Percentiles rank a stretch among this genome's conserved stretches.
Conservation (phyloP, 2,888 invertebrate genomes). For the Leptogaster cylindrica region DNA sequence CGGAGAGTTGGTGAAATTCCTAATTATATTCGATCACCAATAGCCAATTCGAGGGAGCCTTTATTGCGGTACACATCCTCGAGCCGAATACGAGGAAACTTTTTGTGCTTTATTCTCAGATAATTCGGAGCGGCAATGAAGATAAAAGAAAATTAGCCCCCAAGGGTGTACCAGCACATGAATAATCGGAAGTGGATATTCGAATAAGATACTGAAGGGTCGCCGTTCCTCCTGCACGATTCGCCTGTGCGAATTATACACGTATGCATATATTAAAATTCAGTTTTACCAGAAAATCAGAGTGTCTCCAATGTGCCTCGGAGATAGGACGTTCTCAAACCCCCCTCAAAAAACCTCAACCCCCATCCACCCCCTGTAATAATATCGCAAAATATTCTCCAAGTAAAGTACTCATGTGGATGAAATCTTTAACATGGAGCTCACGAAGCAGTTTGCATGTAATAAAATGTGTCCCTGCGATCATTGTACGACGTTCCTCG, state of each 20-base stretch:
- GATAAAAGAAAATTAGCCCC: conserved; percentile 51
- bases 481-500: conserved; percentile 11
- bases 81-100: conserved; percentile 27
- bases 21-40: conserved; percentile 38
- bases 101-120: conserved; percentile 42
- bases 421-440: conserved; percentile 42
- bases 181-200: conserved; percentile 51
- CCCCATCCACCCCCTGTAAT: conserved; percentile 2
- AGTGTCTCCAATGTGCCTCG: conserved; percentile 24
- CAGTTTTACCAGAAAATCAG: conserved; percentile 35
- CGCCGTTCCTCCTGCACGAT: conserved; percentile 41
- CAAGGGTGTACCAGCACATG: conserved; percentile 49
- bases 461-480: conserved; percentile 42
- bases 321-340: conserved; percentile 14
- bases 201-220: conserved; percentile 44
- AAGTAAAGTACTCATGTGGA: conserved; percentile 12
- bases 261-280: conserved; percentile 39
- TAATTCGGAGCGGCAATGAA: conserved; percentile 48
- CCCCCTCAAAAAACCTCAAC: not conserved
- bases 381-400: conserved; percentile 33
- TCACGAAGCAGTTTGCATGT: conserved; percentile 46
- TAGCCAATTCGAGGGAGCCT: conserved; percentile 13
- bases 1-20: conserved; percentile 27
- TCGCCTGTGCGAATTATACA: conserved; percentile 23
- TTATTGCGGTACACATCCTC: conserved; percentile 23